phyloP scores from a whole-genome alignment of 2,797 vertebrate genomes.

The Eulemur albifrons region DNA sequence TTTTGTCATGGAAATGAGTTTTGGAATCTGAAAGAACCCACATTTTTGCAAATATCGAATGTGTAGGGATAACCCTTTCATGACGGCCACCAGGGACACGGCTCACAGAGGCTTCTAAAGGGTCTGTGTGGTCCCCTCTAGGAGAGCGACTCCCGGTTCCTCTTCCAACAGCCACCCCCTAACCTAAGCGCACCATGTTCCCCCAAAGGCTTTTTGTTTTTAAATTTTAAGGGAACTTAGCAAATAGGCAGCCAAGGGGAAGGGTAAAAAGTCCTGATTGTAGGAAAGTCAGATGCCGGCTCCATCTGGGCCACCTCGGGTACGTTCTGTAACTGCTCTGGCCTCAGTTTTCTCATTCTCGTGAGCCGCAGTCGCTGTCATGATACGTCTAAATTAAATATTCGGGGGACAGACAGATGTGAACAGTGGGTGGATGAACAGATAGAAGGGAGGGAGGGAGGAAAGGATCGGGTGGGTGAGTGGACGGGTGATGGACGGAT shows the following conservation, averaged over 20 bases:
- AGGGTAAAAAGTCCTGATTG: background rate
- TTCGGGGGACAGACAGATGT: background rate
- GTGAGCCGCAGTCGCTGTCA: background rate
- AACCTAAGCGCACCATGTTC: background rate
- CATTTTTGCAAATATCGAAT: constrained; percentile 81
- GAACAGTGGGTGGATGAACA: rapidly evolving
- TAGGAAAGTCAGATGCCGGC: background rate
- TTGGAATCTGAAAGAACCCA: constrained; percentile 85
- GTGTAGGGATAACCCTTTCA: constrained; percentile 84
- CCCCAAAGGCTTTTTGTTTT: background rate
- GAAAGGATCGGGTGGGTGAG: background rate
- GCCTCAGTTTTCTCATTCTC: background rate
- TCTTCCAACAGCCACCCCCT: background rate
- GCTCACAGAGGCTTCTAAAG: constrained; percentile 30
- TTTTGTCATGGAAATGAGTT: constrained; percentile 90
- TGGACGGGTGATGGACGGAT: background rate
- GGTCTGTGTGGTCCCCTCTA: background rate
- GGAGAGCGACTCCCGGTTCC: background rate
- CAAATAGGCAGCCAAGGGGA: background rate
- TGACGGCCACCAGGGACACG: constrained; percentile 41
- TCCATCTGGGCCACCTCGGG: background rate
- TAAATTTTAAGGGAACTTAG: constrained; percentile 8
- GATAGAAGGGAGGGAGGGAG: rapidly evolving
- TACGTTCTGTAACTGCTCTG: background rate
- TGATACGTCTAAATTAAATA: background rate